Percentiles rank a stretch among this genome's conserved stretches.
These are phyloP conservation scores for Carassius gibelio DNA, from an alignment of 2,113 vertebrate genomes.

Conservation along the genomic window DNA sequence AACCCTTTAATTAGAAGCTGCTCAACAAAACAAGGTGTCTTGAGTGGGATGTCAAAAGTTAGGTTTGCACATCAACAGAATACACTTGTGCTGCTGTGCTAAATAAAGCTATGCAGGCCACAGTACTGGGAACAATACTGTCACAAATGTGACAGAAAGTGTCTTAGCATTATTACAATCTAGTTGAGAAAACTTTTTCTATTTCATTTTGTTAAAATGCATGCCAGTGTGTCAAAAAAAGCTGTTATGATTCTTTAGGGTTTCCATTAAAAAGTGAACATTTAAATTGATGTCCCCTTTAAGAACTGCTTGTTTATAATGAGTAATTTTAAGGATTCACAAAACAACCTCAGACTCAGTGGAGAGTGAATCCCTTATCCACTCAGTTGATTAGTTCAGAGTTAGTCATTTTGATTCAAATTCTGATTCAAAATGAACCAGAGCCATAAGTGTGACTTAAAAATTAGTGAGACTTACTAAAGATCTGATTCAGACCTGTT, in stretches of 20 bases:
- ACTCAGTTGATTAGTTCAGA: no score
- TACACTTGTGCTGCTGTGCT: neutral
- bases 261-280: no score
- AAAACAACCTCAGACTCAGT: no score
- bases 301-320: no score
- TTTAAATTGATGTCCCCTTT: no score
- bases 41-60: neutral
- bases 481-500: neutral
- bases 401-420: no score
- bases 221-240: neutral
- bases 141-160: neutral
- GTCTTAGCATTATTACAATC: neutral
- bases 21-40: constrained; percentile 12
- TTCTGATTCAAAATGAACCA: neutral
- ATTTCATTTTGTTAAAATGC: neutral
- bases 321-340: no score
- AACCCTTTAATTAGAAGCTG: constrained; percentile 24
- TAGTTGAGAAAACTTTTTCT: neutral
- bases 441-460: neutral
- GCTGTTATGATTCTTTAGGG: no score
- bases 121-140: neutral
- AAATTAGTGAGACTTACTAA: neutral
- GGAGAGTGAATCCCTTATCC: no score
- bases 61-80: neutral
- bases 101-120: neutral